Evolutionary conservation across 2,113 vertebrate species (phyloP).

Genomic region (Elanus axillaris): DNA sequence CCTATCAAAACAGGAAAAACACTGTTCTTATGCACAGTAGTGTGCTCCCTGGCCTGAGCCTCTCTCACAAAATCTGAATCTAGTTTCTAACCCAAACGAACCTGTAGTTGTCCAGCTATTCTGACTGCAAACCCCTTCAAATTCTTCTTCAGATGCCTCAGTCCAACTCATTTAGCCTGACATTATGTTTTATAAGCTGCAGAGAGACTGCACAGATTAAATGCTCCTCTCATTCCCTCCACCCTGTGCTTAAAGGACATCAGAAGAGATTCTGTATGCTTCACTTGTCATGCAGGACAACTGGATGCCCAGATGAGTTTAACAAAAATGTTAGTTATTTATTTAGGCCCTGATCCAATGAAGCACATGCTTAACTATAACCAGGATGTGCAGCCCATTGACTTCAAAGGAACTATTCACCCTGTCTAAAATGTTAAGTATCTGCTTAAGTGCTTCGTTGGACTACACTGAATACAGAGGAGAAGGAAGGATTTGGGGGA

Average conservation of each 20-base stretch:
- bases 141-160: background rate
- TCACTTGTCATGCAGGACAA: conserved; percentile 39
- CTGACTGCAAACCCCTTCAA: background rate
- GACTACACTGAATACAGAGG: background rate
- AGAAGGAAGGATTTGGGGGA: background rate
- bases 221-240: background rate
- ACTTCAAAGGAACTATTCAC: conserved; percentile 52
- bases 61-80: background rate
- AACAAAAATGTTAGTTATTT: conserved; percentile 47
- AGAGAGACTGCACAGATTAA: background rate
- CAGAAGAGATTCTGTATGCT: conserved; percentile 31
- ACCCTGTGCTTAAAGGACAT: background rate
- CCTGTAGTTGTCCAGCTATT: background rate
- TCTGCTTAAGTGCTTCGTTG: conserved; percentile 36
- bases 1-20: background rate
- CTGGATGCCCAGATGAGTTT: conserved; percentile 46
- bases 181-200: background rate
- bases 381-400: conserved; percentile 51
- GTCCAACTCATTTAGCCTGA: background rate
- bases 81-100: background rate
- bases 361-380: conserved; percentile 51
- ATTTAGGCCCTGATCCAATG: conserved; percentile 38
- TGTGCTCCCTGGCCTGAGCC: background rate
- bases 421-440: conserved; percentile 40
- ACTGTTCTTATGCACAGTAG: background rate